phyloP scores from a whole-genome alignment of 37 sponge, comb jelly and placozoan species.

The Hormiphora californensis region DNA sequence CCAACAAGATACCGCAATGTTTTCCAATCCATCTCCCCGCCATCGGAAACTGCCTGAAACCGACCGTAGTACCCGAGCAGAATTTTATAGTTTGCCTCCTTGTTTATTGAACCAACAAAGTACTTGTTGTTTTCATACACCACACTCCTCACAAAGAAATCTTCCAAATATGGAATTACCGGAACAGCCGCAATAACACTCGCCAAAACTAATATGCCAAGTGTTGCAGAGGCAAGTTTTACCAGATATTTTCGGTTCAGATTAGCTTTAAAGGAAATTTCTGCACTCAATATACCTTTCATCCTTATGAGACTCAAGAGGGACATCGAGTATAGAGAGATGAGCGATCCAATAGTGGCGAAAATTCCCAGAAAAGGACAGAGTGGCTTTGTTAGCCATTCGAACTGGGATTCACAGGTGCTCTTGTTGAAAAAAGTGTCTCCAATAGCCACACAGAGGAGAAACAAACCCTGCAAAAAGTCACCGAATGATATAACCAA shows the following conservation, averaged over 20 bases:
- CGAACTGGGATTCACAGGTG: slow-evolving; percentile 7
- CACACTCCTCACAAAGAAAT: not conserved
- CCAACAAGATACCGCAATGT: not conserved
- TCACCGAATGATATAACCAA: not conserved
- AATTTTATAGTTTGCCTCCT: not conserved
- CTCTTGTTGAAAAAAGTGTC: not conserved
- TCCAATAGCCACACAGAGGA: not conserved
- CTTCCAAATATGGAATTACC: not conserved
- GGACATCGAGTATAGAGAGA: slow-evolving; percentile 30
- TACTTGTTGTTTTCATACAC: not conserved
- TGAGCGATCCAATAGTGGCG: not conserved
- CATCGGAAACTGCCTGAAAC: not conserved
- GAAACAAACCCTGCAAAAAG: not conserved
- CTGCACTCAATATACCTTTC: not conserved
- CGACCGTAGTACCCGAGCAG: not conserved
- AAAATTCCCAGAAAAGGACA: not conserved
- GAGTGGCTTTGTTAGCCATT: not conserved
- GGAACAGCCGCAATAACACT: not conserved
- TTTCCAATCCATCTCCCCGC: not conserved
- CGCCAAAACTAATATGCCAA: too few relatives aligned
- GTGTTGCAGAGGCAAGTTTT: too few relatives aligned
- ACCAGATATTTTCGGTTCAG: too few relatives aligned
- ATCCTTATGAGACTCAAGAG: not conserved
- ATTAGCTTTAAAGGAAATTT: not conserved
- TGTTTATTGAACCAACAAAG: not conserved